These are phyloP conservation scores for Apamea crenata DNA, from an alignment of 2,888 invertebrate species.

Conservation along the genomic window DNA sequence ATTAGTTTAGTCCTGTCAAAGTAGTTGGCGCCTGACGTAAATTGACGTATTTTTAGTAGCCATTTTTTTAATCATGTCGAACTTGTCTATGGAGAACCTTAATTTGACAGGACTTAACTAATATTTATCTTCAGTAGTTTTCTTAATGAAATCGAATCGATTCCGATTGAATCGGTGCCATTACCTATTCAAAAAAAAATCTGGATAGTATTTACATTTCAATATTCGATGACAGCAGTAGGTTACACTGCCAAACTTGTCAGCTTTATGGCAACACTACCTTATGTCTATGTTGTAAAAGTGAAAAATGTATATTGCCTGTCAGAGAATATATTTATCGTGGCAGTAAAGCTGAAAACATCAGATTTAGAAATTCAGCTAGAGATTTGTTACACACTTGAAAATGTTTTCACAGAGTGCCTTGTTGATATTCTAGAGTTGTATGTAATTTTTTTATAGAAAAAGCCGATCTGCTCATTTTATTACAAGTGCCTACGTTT, in stretches of 20 bases:
- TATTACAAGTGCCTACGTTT: not conserved
- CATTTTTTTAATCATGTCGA: no score
- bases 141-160: no score
- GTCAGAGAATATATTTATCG: conserved; percentile 80
- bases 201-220: conserved; percentile 30
- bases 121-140: no score
- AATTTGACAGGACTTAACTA: no score
- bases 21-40: no score
- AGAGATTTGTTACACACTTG: conserved; percentile 72
- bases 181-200: not conserved
- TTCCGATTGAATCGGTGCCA: no score
- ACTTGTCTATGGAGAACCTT: no score
- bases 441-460: conserved; percentile 10
- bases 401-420: conserved; percentile 61
- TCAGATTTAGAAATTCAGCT: conserved; percentile 76
- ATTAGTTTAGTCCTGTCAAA: no score
- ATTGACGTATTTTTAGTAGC: no score
- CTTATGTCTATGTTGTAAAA: conserved; percentile 74
- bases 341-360: conserved; percentile 76
- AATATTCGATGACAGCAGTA: conserved; percentile 51
- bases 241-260: conserved; percentile 48
- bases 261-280: conserved; percentile 53
- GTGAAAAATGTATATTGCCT: conserved; percentile 82
- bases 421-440: conserved; percentile 41
- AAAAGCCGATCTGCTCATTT: not conserved